Conservation (phyloP, 2,113 vertebrate genomes). For the Halichoeres trimaculatus region DNA sequence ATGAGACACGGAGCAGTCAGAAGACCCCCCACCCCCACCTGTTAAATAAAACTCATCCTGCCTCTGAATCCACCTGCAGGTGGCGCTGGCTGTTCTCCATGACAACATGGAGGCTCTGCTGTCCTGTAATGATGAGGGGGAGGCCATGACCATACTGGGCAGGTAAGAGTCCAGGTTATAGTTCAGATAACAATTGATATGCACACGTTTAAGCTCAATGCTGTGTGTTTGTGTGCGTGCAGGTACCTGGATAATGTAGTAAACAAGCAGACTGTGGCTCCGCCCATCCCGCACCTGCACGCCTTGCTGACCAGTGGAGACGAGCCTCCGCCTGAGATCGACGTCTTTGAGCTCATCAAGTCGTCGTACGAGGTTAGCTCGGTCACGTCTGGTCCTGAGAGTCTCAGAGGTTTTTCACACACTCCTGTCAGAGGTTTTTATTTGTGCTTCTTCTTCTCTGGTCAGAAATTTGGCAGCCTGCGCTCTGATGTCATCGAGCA, state of each 20-base stretch:
- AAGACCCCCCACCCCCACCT: no score
- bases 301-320: constrained; percentile 92
- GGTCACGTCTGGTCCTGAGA: not conserved
- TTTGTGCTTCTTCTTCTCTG: constrained; percentile 19
- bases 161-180: constrained; percentile 78
- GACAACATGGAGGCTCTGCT: constrained; percentile 93
- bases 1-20: no score
- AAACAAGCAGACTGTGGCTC: constrained; percentile 90
- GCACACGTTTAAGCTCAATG: no score
- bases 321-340: constrained; percentile 88
- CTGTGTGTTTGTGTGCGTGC: not conserved
- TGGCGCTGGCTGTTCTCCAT: constrained; percentile 94
- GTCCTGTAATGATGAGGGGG: constrained; percentile 92
- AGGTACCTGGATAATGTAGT: constrained; percentile 97
- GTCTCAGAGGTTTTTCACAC: no score
- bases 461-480: constrained; percentile 91
- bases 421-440: no score
- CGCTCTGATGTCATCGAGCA: constrained; percentile 94
- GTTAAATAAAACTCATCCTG: not conserved
- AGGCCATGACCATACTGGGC: constrained; percentile 98
- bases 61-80: constrained; percentile 50
- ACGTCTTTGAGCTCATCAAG: constrained; percentile 94
- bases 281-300: constrained; percentile 92
- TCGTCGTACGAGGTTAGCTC: constrained; percentile 91
- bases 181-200: not conserved